Evolutionary conservation across 1,140 invertebrate species (phyloP).

Genomic region (Ceratina australensis): DNA sequence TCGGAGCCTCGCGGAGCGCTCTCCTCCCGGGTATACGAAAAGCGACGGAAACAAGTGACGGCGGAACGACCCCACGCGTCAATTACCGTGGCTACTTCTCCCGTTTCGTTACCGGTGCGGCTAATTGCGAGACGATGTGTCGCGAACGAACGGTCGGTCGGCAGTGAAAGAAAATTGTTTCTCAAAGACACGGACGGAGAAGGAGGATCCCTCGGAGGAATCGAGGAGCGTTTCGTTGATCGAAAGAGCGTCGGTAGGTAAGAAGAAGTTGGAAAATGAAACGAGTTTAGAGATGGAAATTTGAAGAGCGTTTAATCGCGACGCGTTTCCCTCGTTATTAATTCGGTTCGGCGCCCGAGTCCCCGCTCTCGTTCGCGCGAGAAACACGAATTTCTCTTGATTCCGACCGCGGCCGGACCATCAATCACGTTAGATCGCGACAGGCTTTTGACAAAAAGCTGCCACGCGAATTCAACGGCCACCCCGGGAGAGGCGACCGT

Average conservation of each 20-base stretch:
- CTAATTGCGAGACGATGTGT: constrained; percentile 58
- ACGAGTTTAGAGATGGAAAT: constrained; percentile 27
- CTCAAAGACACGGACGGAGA: too few species aligned
- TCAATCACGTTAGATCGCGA: constrained; percentile 65
- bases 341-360: constrained; percentile 55
- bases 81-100: constrained; percentile 70
- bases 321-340: constrained; percentile 51
- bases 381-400: constrained; percentile 44
- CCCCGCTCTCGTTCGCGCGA: constrained; percentile 37
- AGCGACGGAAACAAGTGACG: constrained; percentile 74
- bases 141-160: not conserved
- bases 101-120: constrained; percentile 26
- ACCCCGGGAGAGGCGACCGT: constrained; percentile 50
- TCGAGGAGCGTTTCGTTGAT: too few species aligned
- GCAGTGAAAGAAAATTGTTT: constrained; percentile 5
- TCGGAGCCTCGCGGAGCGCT: not conserved
- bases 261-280: too few species aligned
- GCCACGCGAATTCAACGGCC: constrained; percentile 65
- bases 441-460: constrained; percentile 69
- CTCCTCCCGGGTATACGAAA: constrained; percentile 66
- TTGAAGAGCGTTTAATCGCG: constrained; percentile 45
- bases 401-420: constrained; percentile 42
- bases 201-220: too few species aligned
- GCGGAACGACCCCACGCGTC: constrained; percentile 65
- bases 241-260: too few species aligned